Evolutionary conservation across 2,797 vertebrate species (phyloP), one percentile per base, ranked within the genome.

Genomic region (Peromyscus attwateri): DNA sequence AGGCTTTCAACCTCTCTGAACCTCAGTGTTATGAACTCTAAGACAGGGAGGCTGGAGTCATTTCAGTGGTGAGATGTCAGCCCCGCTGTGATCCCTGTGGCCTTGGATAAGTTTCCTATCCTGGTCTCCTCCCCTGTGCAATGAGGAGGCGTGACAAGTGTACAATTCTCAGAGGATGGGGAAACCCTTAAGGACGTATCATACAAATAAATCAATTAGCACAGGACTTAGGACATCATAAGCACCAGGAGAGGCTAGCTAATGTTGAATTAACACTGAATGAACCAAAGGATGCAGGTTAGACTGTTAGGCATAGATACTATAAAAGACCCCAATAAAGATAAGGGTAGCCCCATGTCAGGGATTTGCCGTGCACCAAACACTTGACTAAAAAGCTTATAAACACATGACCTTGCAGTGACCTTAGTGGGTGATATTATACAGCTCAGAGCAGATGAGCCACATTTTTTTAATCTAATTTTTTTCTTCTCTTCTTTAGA

Each of bases 161-260:
- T 5, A 37, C 31, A 90, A 17, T 76, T 19, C 25, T 92, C 25
- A 88, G 31, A 87, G 29, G 25, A 6, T 14, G 46, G 55, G 40
- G 3, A 3, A 92, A n/a, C 4, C n/a, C 10, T 60, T 52, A 64
- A 10, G 29, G 71, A 82, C 25, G 2, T 80, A 73, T 66, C 76
- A 75, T 62, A 83, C 49, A 75, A 89, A 84, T 79, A 80, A 92
- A 92, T 12, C 68, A 60, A 52, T 52, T 25, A 81, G 52, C 83
- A 66, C 25, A 92, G 76, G 77, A 83, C 64, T 76, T 62, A 81
- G 62, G 46, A n/a, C 34, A n/a, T 49, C 12, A 64, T 52, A 43
- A 43, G 25, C 9, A 87, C 23, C 31, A 46, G 9, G 13, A 55
- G 81, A 87, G 40, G 13, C 70, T 52, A 81, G 2, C 43, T 23